Evolutionary conservation across 2,797 vertebrate genomes (phyloP).

Genomic region (Phoxinus dragarum): DNA sequence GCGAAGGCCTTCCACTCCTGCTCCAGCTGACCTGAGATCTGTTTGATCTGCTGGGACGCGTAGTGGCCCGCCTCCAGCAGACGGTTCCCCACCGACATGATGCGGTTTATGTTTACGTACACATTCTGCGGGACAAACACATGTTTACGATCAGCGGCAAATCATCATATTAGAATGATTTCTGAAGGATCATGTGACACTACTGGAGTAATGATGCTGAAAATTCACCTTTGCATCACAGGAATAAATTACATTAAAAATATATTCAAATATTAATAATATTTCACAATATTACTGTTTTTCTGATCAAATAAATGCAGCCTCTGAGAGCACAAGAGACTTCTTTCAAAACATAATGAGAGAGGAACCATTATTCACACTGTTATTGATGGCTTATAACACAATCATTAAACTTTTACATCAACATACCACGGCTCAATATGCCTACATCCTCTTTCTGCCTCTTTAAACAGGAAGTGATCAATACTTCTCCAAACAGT

Average conservation of each 20-base stretch:
- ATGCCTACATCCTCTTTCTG: conserved; percentile 25
- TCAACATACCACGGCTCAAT: not conserved
- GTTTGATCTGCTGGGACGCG: conserved; percentile 97
- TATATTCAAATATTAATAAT: not conserved
- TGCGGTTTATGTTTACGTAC: conserved; percentile 98
- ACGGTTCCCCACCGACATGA: conserved; percentile 97
- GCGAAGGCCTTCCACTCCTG: conserved; percentile 99
- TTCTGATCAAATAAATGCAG: not conserved
- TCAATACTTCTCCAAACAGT: conserved; percentile 35
- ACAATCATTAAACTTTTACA: conserved; percentile 21
- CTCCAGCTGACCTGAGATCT: conserved; percentile 95
- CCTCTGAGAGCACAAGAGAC: not conserved
- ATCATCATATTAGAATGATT: not conserved
- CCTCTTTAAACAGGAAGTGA: conserved; percentile 50
- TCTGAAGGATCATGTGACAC: not conserved
- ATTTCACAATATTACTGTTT: not conserved
- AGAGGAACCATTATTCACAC: not conserved
- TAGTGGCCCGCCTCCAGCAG: conserved; percentile 97
- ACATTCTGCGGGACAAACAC: conserved; percentile 82
- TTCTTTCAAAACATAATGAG: not conserved
- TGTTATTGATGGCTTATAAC: not conserved
- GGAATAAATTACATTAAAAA: not conserved
- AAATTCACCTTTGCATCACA: not conserved
- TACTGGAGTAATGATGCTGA: not conserved
- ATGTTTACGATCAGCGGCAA: not conserved